Evolutionary conservation across 1,140 invertebrate genomes (phyloP).

Genomic region (Hetaerina americana): DNA sequence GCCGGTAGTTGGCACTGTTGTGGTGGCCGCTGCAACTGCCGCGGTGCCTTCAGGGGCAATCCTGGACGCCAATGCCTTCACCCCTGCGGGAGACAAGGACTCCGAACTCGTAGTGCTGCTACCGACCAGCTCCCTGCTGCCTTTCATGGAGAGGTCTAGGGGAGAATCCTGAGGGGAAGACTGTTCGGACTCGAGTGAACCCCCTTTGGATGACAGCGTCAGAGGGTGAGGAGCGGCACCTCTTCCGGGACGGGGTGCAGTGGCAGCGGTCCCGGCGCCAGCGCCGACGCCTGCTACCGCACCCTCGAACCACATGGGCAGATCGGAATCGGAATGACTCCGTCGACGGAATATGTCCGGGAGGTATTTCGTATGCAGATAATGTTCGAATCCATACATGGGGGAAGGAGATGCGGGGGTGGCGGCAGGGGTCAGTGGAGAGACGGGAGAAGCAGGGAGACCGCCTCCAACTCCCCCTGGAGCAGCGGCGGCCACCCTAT

Average conservation of each 20-base stretch:
- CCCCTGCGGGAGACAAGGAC: conserved; percentile 18
- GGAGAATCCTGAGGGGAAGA: conserved; percentile 63
- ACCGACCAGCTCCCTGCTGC: conserved; percentile 18
- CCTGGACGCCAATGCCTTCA: conserved; percentile 14
- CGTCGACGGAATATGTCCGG: conserved; percentile 49
- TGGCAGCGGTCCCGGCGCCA: conserved; percentile 27
- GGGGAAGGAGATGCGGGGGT: conserved; percentile 31
- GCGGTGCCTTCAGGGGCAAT: conserved; percentile 15
- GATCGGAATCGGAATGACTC: conserved; percentile 61
- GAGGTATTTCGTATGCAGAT: conserved; percentile 58
- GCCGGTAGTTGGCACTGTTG: conserved; percentile 34
- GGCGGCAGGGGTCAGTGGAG: conserved; percentile 38
- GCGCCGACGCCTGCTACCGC: conserved; percentile 16
- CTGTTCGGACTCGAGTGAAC: conserved; percentile 30
- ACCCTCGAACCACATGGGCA: conserved; percentile 37
- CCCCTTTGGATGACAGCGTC: conserved; percentile 30
- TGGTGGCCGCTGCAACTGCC: conserved; percentile 23
- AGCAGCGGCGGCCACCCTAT: conserved; percentile 3
- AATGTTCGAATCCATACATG: conserved; percentile 50
- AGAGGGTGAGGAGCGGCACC: conserved; percentile 23
- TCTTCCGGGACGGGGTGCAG: conserved; percentile 6
- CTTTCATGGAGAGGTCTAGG: conserved; percentile 68
- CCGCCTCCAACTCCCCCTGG: conserved; percentile 18
- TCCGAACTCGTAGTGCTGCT: conserved; percentile 13
- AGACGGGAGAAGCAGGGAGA: conserved; percentile 37